Base-by-base conservation (phyloP, 2,113 vertebrate species). In the Poicephalus meyeri region DNA sequence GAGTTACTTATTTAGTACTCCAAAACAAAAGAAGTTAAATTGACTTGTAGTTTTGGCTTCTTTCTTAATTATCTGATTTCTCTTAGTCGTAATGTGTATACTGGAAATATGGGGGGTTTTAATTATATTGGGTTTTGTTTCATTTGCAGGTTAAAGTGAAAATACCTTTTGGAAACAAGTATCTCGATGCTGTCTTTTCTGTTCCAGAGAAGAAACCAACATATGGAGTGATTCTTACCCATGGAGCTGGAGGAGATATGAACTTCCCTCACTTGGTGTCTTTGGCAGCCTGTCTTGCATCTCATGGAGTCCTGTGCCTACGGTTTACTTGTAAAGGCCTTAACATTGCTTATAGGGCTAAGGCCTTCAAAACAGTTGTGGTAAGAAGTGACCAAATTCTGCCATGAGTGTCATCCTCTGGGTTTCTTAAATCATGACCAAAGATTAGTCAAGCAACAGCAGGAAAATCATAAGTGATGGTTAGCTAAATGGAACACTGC, bases 291-390 rank as follows among this genome's bases (percentile, higher is more conserved):
- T 96, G 66, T 58, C 96, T 99, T 71, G 98, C 98, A 29, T 93
- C 98, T 24, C 92, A 69, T 9, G 99, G 99, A 6, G 71, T 99
- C 92, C 93, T 99, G 21, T 99, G 98, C 79, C 97, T 99, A 69
- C 97, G 99, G 7, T 99, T 99, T 95, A 99, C 99, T 16, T 99
- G 99, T 93, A 99, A 98, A 98, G 98, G 98, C n/a, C 98, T 99
- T 80, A 99, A 99, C 72, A 74, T 99, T 78, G 92, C 50, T 13
- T 98, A 99, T 41, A 98, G 99, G 95, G 94, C 98, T 77, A 99
- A 98, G 94, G 99, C 99, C 37, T 99, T 98, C 93, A 97, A 87
- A 66, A 95, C 98, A 65, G 99, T 98, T 92, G 96, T 98, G 98
- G 99, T 99, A 97, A 97, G 98, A 82, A 96, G 78, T 70, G 31